Percentiles rank a stretch among this genome's conserved stretches.
These are phyloP conservation scores for Dicroscelio sp. DNA, from an alignment of 2,888 invertebrate species.

Conservation along the genomic window DNA sequence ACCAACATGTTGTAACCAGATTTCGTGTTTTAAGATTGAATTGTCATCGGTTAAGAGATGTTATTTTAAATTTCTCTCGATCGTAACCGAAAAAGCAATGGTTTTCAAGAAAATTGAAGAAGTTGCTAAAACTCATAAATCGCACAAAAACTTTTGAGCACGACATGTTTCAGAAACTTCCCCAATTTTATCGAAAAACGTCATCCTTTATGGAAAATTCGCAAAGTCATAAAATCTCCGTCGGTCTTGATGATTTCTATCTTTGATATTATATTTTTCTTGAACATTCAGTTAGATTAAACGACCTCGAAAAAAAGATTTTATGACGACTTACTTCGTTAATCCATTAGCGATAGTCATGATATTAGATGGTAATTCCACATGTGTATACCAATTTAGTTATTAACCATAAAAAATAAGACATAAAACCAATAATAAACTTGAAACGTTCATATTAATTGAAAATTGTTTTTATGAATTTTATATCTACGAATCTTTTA, in stretches of 20 bases:
- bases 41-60: slow-evolving; percentile 2
- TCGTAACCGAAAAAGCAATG: slow-evolving; percentile 54
- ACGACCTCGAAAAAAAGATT: slow-evolving; percentile 8
- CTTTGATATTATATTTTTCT: slow-evolving; percentile 44
- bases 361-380: no score
- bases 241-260: slow-evolving; percentile 46
- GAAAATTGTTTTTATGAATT: no score
- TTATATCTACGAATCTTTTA: no score
- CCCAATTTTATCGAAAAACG: slow-evolving; percentile 58
- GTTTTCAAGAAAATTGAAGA: slow-evolving; percentile 63
- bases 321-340: not conserved
- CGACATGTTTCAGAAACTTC: slow-evolving; percentile 62
- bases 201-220: slow-evolving; percentile 55
- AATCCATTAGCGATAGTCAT: not conserved
- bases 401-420: no score
- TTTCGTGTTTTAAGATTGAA: not conserved
- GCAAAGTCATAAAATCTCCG: slow-evolving; percentile 51
- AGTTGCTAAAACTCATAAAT: slow-evolving; percentile 69
- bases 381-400: no score
- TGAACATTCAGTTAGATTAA: not conserved
- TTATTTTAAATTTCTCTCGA: slow-evolving; percentile 39
- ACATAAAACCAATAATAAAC: no score
- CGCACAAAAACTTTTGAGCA: slow-evolving; percentile 57
- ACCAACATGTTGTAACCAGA: not conserved
- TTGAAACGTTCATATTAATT: no score